Percentiles rank a stretch among this genome's conserved stretches.
phyloP scores from a whole-genome alignment of 2,113 vertebrate species.

The Megaleporinus macrocephalus region DNA sequence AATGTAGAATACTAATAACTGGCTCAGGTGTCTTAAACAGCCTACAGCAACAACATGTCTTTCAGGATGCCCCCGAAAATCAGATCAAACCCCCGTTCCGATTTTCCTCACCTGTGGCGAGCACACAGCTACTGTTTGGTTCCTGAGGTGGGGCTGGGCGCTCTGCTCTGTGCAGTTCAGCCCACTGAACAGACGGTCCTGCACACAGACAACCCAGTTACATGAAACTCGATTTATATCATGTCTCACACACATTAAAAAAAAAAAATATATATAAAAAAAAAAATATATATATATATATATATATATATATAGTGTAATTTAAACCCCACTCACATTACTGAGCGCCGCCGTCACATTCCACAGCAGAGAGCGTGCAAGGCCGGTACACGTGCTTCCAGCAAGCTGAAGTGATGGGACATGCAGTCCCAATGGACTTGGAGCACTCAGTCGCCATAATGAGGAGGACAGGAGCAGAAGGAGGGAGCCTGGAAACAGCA shows the following conservation, averaged over 20 bases:
- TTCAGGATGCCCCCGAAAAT: no score
- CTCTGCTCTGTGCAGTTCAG: slow-evolving; percentile 67
- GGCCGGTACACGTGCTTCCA: slow-evolving; percentile 50
- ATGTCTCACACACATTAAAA: no score
- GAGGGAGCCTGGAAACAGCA: slow-evolving; percentile 59
- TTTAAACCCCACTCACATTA: slow-evolving; percentile 61
- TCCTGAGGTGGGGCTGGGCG: slow-evolving; percentile 59
- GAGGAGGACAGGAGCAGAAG: slow-evolving; percentile 50
- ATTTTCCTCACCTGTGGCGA: slow-evolving; percentile 64
- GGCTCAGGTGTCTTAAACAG: no score
- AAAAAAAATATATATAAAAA: no score
- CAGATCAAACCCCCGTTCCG: no score
- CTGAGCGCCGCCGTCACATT: slow-evolving; percentile 59
- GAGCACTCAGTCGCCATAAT: slow-evolving; percentile 46
- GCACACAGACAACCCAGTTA: background rate
- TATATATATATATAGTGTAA: no score
- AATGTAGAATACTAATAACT: no score
- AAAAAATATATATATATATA: no score
- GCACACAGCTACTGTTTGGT: slow-evolving; percentile 62
- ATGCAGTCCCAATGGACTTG: slow-evolving; percentile 41
- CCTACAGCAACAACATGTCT: no score
- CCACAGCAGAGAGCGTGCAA: slow-evolving; percentile 59
- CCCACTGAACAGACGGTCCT: slow-evolving; percentile 68
- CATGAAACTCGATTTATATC: no score
- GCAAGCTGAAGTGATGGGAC: background rate